phyloP scores from a whole-genome alignment of 2,797 vertebrate genomes.

The Scyliorhinus canicula region DNA sequence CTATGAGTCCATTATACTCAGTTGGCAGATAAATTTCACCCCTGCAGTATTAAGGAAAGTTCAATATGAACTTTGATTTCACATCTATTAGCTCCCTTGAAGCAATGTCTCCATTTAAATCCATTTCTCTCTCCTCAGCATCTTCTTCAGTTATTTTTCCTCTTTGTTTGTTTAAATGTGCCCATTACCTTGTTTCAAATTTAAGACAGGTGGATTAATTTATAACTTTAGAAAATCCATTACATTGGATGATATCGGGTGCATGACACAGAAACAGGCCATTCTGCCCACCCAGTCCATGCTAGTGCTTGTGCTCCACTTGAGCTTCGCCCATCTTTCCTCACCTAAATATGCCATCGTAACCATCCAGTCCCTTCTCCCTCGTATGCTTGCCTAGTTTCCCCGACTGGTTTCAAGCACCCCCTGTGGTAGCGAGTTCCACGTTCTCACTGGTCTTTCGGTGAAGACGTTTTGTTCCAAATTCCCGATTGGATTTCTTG shows the following conservation, averaged over 20 bases:
- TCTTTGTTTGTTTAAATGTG: not conserved
- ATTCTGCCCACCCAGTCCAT: not conserved
- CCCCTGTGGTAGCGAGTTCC: no score
- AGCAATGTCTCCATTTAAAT: not conserved
- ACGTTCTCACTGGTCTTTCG: no score
- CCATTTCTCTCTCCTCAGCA: not conserved
- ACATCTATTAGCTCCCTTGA: not conserved
- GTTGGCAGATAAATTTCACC: not conserved
- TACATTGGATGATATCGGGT: not conserved
- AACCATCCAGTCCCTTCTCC: no score
- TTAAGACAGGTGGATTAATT: not conserved
- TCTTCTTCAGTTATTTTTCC: not conserved
- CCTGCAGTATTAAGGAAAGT: not conserved
- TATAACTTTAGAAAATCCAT: not conserved
- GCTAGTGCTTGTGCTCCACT: not conserved
- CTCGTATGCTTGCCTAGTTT: no score
- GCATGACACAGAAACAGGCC: not conserved
- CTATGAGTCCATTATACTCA: not conserved
- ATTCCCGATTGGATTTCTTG: no score
- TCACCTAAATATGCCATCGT: no score
- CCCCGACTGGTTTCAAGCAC: no score
- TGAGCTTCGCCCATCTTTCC: not conserved
- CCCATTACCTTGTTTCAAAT: not conserved
- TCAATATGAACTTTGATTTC: not conserved
- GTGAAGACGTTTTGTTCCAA: no score